Evolutionary conservation across 2,797 vertebrate species (phyloP), one percentile per base, ranked within the genome.

Genomic region (Antennarius maculatus): DNA sequence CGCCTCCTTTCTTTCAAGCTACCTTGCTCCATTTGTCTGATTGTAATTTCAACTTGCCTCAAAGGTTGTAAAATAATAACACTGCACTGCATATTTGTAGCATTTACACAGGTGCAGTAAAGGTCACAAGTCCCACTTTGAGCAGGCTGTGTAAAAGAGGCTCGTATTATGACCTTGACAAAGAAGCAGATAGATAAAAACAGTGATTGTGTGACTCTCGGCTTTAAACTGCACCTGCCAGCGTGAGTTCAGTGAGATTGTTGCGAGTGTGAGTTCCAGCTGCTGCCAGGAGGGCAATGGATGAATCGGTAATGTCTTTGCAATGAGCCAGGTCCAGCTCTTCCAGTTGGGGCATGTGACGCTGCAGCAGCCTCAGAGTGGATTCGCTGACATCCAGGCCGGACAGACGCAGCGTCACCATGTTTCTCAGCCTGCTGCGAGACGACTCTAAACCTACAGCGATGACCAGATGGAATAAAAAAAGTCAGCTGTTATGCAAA

Each of bases 311-410:
- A 46, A 99, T 80, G 81, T 94, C 91, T 74, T 91, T 95, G 91
- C 97, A 99, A 92, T 98, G 96, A 66, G 96, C 95, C 79, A 99
- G 92, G 90, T 99, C 97, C 50, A 99, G 94, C 56, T 93, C 92
- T 82, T 96, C 94, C 81, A 99, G 93, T 83, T 95, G 93, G 53
- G 96, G 95, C 96, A 97, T 96, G 84, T 99, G 96, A 69, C 96
- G 94, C 82, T 98, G 96, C 75, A 99, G 94, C 65, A 98, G 91
- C 61, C 96, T 94, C 85, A 99, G 91, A 0, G 95, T 95, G 48
- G 95, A 94, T 3, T 99, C 97, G 0, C 94, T 94, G 77, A 98
- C 87, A 64, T 99, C 97, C 89, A 99, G 91, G 31, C 97, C 97
- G 0, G 97, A 95, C 74, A 99, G 92, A 64, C 94, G 94, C 86